These are phyloP conservation scores for Sardina pilchardus DNA, from an alignment of 2,113 vertebrate species.

Conservation along the genomic window DNA sequence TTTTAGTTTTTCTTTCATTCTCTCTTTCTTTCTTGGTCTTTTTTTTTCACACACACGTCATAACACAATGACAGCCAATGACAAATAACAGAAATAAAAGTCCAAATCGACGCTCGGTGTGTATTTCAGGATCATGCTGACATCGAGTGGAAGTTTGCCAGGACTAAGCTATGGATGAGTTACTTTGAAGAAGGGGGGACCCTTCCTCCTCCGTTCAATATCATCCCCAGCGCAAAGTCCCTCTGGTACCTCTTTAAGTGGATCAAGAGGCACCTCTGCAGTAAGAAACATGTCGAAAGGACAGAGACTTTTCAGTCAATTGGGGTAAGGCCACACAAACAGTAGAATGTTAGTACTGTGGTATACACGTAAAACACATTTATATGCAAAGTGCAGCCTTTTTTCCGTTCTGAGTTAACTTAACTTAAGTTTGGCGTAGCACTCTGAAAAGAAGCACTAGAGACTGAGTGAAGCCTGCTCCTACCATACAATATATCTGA, in stretches of 20 bases:
- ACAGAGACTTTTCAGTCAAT: conserved; percentile 87
- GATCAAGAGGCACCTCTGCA: conserved; percentile 86
- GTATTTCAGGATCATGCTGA: conserved; percentile 90
- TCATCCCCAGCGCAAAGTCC: conserved; percentile 94
- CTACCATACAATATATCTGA: too few species aligned
- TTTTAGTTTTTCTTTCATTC: not conserved
- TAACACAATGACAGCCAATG: not conserved
- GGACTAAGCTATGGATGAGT: conserved; percentile 99
- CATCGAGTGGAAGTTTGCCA: conserved; percentile 99
- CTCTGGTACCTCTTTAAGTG: conserved; percentile 90
- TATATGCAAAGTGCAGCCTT: too few species aligned
- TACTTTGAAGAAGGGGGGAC: conserved; percentile 99
- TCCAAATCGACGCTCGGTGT: conserved; percentile 23
- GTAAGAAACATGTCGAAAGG: conserved; percentile 78
- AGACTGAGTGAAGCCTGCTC: too few species aligned
- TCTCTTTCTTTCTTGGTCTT: not conserved
- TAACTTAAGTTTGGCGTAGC: too few species aligned
- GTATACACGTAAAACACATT: too few species aligned
- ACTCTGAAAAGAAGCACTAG: too few species aligned
- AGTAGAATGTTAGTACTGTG: not conserved
- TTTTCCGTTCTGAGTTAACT: too few species aligned
- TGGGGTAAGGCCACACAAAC: conserved; percentile 78
- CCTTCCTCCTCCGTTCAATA: conserved; percentile 95
- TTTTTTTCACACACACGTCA: not conserved
- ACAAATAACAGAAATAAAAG: not conserved